These are phyloP conservation scores for Zeugodacus cucurbitae DNA, from an alignment of 1,140 invertebrate species.

Conservation along the genomic window DNA sequence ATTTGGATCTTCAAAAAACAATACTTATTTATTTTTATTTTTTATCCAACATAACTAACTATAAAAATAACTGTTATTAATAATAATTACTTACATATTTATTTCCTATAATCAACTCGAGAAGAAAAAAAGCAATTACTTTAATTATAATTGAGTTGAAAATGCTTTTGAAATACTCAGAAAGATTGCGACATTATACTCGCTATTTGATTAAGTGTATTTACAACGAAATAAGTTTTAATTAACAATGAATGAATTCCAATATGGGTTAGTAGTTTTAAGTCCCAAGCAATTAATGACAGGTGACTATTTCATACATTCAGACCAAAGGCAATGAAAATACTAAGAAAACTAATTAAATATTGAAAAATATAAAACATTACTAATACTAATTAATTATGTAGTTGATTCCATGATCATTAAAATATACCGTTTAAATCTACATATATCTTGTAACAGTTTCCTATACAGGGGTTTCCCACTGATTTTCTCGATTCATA, in stretches of 20 bases:
- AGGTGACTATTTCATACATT: no score
- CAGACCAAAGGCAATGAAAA: no score
- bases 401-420: no score
- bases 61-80: not conserved
- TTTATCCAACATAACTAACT: not conserved
- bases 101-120: not conserved
- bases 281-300: no score
- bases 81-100: not conserved
- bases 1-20: not conserved
- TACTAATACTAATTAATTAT: no score
- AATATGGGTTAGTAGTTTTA: no score
- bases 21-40: not conserved
- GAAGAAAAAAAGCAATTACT: not conserved
- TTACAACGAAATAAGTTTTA: not conserved
- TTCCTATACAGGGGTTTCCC: no score
- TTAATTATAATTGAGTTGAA: constrained; percentile 10
- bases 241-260: not conserved
- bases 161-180: not conserved
- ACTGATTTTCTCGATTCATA: no score
- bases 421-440: not conserved
- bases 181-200: not conserved
- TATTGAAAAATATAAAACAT: no score
- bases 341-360: no score
- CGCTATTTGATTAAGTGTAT: not conserved
- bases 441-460: no score